Base-by-base conservation (phyloP, 2,888 invertebrate species). In the Agrotis clavis region DNA sequence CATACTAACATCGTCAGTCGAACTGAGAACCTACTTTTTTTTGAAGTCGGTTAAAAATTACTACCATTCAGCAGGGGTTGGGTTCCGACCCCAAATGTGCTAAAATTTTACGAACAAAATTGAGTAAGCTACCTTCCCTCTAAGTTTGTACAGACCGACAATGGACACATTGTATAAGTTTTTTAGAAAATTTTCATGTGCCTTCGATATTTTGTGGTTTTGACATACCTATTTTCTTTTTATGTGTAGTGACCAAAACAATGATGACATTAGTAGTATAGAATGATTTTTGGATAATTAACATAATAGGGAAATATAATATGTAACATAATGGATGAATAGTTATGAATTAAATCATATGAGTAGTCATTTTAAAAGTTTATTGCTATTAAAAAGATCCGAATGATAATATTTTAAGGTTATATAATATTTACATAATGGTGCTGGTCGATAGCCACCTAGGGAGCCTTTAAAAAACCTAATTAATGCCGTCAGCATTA, bases 151-250 rank as follows among this genome's bases (percentile, higher is more conserved):
- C 25, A 25, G 25, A 25, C 25, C 25, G 25, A 25, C 25, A 25
- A 1, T 2, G 25, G 25, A 25, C 25, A 25, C 5, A 30, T 5
- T 30, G 35, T 35, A 63, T 7, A 19, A 63, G 62, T 50, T 63
- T 63, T 19, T 51, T 51, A 35, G 63, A 63, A 35, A 19, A 51
- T 51, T 50, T 63, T 63, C 63, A 63, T 19, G 50, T 50, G n/a
- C 50, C 50, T 62, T 63, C n/a, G 6, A 51, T 51, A 63, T 51
- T 63, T 63, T 63, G 30, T 61, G 48, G 61, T 62, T 30, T 62
- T 50, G 48, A 62, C 30, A 48, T 61, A 47, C 48, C 21, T 25
- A 48, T 25, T 4, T 61, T 48, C 25, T 25, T 35, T 7, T 35
- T 61, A n/a, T 48, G 25, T 61, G 48, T 45, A 60, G 45, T 60